Evolutionary conservation across 2,888 invertebrate genomes (phyloP), one percentile per base, ranked within the genome.

Genomic region (Gerris lacustris): DNA sequence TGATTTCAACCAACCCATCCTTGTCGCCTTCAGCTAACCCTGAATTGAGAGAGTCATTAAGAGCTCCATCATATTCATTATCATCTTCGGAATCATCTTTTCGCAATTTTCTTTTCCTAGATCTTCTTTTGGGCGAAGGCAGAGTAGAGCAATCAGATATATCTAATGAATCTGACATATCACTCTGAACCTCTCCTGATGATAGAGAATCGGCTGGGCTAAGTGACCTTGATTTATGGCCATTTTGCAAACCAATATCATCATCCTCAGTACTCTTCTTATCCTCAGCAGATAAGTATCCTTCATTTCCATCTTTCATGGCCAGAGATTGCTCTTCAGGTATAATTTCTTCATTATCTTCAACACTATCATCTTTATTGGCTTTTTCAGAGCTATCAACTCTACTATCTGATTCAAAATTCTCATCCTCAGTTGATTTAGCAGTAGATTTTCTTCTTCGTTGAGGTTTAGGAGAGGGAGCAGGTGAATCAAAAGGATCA

Each of bases 1-100:
- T 75, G 44, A 75, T 75, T 68, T 74, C 75, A 63, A 75, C 73
- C 62, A 75, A 67, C 9, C 75, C 75, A 71, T 75, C 75, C 18
- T 73, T 68, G 55, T 74, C 73, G 63, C 75, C 75, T 45, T 75
- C 74, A 44, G 72, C 73, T 68, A 74, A 74, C 17, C 71, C 72
- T 31, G 68, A 69, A 76, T 76, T 73, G 71, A 76, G 68, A 73
- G 74, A 69, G 31, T 31, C 31, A 31, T 31, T 31, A 31, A 31
- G 31, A n/a, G n/a, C 66, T 69, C 72, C 71, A n/a, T 73, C 72
- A 67, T 71, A 66, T 44, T 73, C 72, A 68, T 71, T 72, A 45
- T 74, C 75, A 7, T 75, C 71, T 73, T 77, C 44, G 75, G 74
- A 47, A 64, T 76, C 73, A 70, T 73, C 63, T 31, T 31, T 31